Percentiles rank a stretch among this genome's conserved stretches.
Evolutionary conservation across 2,113 vertebrate species (phyloP).

Genomic region (Psittacara wagleri): DNA sequence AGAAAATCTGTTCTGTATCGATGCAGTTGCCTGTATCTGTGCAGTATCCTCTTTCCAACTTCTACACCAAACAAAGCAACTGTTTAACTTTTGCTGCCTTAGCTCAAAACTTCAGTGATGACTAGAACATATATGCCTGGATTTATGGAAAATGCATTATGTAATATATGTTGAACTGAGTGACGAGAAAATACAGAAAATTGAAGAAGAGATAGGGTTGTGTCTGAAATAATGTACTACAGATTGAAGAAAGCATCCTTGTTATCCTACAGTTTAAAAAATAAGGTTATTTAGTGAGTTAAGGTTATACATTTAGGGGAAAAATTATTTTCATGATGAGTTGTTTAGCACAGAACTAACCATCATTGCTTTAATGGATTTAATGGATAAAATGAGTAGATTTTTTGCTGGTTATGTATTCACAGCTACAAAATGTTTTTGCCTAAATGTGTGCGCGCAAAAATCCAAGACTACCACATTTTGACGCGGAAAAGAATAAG

Average conservation of each 20-base stretch:
- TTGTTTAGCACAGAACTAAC: background rate
- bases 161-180: background rate
- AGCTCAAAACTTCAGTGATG: background rate
- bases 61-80: background rate
- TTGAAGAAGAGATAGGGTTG: background rate
- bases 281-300: background rate
- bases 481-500: slow-evolving; percentile 95
- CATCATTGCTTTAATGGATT: background rate
- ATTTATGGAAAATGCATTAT: background rate
- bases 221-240: background rate
- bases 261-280: background rate
- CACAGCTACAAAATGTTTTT: slow-evolving; percentile 94
- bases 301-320: background rate
- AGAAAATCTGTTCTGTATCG: background rate
- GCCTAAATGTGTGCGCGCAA: slow-evolving; percentile 84
- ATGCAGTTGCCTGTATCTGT: background rate
- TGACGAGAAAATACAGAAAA: background rate
- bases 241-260: background rate
- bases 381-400: background rate
- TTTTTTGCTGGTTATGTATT: slow-evolving; percentile 41
- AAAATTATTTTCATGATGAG: background rate
- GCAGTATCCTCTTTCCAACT: background rate
- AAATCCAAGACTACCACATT: slow-evolving; percentile 93
- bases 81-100: background rate
- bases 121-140: background rate